These are phyloP conservation scores for Medauroidea extradentata DNA, from an alignment of 1,140 invertebrate species.

Conservation along the genomic window DNA sequence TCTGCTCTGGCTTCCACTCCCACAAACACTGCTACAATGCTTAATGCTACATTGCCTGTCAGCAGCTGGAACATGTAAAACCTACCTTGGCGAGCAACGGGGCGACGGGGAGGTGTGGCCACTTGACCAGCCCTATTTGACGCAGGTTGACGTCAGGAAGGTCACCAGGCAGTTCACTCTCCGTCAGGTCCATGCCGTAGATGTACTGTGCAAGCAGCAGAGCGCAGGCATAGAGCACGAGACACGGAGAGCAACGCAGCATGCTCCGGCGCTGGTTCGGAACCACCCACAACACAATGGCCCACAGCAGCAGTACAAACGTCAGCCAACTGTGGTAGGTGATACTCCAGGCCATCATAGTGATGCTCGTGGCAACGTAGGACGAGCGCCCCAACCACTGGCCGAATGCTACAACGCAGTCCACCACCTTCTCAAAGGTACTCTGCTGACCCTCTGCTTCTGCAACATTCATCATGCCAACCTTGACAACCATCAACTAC, in stretches of 20 bases:
- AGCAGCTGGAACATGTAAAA: too few relatives aligned
- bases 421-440: conserved; percentile 56
- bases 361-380: conserved; percentile 81
- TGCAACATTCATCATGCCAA: too few relatives aligned
- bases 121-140: conserved; percentile 82
- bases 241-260: conserved; percentile 82
- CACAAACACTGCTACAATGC: too few relatives aligned
- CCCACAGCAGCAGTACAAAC: conserved; percentile 88
- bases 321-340: conserved; percentile 97
- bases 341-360: conserved; percentile 90
- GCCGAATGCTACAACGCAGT: conserved; percentile 59
- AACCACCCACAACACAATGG: conserved; percentile 93
- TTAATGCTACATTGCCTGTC: too few relatives aligned
- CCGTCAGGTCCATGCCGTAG: conserved; percentile 7
- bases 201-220: conserved; percentile 64
- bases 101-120: conserved; percentile 61
- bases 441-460: conserved; percentile 52
- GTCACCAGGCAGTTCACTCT: not conserved
- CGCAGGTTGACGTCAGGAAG: conserved; percentile 61
- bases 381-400: conserved; percentile 74
- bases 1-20: too few relatives aligned
- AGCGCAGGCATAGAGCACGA: conserved; percentile 85
- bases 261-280: conserved; percentile 87
- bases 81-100: conserved; percentile 75
- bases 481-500: too few relatives aligned